Evolutionary conservation across 1,140 invertebrate genomes (phyloP).

Genomic region (Drosophila mauritiana): DNA sequence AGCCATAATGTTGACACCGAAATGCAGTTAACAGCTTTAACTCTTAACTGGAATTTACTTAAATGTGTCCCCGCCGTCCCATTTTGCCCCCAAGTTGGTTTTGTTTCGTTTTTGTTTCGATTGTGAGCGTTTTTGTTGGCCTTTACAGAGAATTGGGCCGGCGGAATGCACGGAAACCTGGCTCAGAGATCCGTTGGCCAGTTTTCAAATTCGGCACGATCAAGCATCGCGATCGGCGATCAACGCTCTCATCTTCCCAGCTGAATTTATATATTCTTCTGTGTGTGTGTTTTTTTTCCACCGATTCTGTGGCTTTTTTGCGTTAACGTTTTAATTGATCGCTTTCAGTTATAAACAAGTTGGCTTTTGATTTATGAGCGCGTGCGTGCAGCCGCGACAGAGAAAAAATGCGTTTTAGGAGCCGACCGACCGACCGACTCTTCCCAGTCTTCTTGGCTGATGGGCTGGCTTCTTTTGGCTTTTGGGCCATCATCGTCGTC

Average conservation of each 20-base stretch:
- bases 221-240: conserved; percentile 62
- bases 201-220: conserved; percentile 77
- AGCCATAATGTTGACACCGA: conserved; percentile 69
- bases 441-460: conserved; percentile 17
- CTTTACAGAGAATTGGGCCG: conserved; percentile 68
- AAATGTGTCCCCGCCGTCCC: conserved; percentile 26
- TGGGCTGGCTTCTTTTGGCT: conserved; percentile 50
- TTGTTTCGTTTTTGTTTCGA: conserved; percentile 17
- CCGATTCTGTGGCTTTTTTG: conserved; percentile 61
- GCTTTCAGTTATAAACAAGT: conserved; percentile 82
- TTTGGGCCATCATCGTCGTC: conserved; percentile 42
- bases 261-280: conserved; percentile 55
- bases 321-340: conserved; percentile 83
- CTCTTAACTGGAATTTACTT: conserved; percentile 66
- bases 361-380: conserved; percentile 79
- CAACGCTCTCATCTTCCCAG: conserved; percentile 62
- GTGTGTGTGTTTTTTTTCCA: conserved; percentile 14
- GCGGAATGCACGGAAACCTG: conserved; percentile 58
- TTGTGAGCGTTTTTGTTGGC: conserved; percentile 21
- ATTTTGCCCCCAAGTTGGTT: conserved; percentile 9
- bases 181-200: conserved; percentile 44
- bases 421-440: conserved; percentile 45
- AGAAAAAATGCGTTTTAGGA: conserved; percentile 72
- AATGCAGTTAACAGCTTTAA: conserved; percentile 74
- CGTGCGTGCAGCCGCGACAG: conserved; percentile 77